Base-by-base conservation (phyloP, 2,797 vertebrate species). In the Enteromius argenteus region DNA sequence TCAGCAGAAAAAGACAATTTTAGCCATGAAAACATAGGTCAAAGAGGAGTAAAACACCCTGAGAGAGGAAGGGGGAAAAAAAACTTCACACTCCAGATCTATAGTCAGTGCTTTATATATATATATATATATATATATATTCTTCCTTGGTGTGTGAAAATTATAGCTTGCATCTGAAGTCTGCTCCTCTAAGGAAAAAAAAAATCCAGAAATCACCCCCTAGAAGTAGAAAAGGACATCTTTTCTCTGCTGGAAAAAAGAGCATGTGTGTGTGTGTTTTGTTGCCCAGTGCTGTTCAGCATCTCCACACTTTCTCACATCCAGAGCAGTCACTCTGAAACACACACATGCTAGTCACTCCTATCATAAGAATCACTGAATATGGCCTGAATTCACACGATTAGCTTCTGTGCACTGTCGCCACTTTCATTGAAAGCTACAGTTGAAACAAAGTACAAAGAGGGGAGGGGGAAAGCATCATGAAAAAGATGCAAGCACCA, bases 221-320 rank as follows among this genome's bases (percentile, higher is more conserved):
- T 19, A 49, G 23, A 46, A 72, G 23, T 72, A 72, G 14, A 72
- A 72, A 8, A 46, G 23, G 2, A 72, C 19, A 72, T 30, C 0
- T 72, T 71, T 71, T 71, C 68, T 27, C 39, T 71, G 39, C 39
- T 71, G 67, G 13, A 4, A 27, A 71, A 23, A 44, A 44, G 1
- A 27, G 5, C 30, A 15, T 13, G 53, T 21, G 19, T 53, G 53
- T 67, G 21, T 46, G n/a, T 35, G 46, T 53, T 7, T 53, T 37
- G 49, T 56, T 75, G 72, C 30, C 30, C 49, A 9, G 32, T 51
- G 17, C 15, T 19, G 71, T 56, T 75, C 5, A 56, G 19, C 49
- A 75, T 56, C 13, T 37, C 30, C 21, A 73, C 21, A 75, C 73
- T 37, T 39, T 56, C 73, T 75, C 32, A 76, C 35, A 76, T 58